phyloP scores from a whole-genome alignment of 1,140 invertebrate species.

The Cydia splendana region DNA sequence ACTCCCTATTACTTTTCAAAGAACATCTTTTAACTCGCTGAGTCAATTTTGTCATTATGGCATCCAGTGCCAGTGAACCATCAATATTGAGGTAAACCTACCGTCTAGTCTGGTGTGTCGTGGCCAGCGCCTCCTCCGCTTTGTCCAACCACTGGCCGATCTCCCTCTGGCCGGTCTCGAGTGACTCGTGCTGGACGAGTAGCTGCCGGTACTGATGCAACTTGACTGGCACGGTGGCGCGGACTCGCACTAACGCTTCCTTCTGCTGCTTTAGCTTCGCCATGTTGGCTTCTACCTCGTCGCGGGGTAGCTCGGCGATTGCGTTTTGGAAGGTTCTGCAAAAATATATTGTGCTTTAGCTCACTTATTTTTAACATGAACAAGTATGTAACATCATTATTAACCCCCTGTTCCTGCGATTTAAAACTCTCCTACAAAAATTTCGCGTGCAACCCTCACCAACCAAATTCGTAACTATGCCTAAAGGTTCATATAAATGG shows the following conservation, averaged over 20 bases:
- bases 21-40: too few species aligned
- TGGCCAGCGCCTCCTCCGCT: slow-evolving; percentile 86
- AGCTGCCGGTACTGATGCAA: slow-evolving; percentile 91
- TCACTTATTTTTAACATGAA: neutral
- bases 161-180: slow-evolving; percentile 92
- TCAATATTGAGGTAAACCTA: slow-evolving; percentile 35
- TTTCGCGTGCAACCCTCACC: too few species aligned
- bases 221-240: slow-evolving; percentile 89
- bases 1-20: too few species aligned
- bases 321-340: slow-evolving; percentile 91
- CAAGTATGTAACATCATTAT: neutral
- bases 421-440: too few species aligned
- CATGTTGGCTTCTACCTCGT: slow-evolving; percentile 95
- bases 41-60: too few species aligned
- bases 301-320: slow-evolving; percentile 93
- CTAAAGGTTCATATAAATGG: too few species aligned
- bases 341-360: neutral
- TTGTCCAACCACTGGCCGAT: slow-evolving; percentile 92
- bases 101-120: slow-evolving; percentile 56
- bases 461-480: too few species aligned
- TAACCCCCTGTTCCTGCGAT: too few species aligned
- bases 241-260: slow-evolving; percentile 90
- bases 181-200: slow-evolving; percentile 92
- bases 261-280: slow-evolving; percentile 93
- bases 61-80: too few species aligned